phyloP scores from a whole-genome alignment of 2,888 invertebrate species.

The Esperia sulphurella region DNA sequence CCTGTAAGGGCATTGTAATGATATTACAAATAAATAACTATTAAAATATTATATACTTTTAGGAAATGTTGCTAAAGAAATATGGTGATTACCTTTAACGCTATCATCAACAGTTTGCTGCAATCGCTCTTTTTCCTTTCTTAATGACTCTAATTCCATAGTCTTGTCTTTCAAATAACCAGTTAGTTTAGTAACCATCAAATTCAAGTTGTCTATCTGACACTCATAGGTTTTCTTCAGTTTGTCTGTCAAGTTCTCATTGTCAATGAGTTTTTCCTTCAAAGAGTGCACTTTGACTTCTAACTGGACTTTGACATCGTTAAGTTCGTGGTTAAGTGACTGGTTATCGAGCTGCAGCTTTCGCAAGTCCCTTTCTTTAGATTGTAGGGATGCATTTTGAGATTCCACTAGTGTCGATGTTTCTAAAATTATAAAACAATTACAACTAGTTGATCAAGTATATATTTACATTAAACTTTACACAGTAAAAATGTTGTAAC shows the following conservation, averaged over 20 bases:
- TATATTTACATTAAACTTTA: no score
- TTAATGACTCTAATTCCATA: conserved; percentile 35
- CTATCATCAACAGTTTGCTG: conserved; percentile 35
- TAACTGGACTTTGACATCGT: conserved; percentile 47
- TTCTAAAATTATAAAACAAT: conserved; percentile 25
- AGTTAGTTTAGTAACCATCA: conserved; percentile 50
- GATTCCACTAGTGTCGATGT: conserved; percentile 31
- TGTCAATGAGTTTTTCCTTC: conserved; percentile 51
- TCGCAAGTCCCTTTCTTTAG: conserved; percentile 36
- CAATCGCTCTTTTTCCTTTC: conserved; percentile 43
- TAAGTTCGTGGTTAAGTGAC: conserved; percentile 40
- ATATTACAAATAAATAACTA: no score
- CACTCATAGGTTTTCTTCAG: conserved; percentile 50
- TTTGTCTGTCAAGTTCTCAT: conserved; percentile 50
- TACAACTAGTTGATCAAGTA: no score
- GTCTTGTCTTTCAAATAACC: conserved; percentile 55
- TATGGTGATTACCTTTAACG: conserved; percentile 31
- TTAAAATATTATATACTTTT: no score
- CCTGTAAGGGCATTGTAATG: no score
- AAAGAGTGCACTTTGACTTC: conserved; percentile 54
- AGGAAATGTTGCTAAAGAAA: no score
- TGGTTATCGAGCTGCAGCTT: conserved; percentile 41
- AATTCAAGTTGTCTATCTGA: conserved; percentile 52
- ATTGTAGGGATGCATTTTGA: conserved; percentile 28
- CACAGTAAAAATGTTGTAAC: no score